Percentiles rank a stretch among this genome's conserved stretches.
Conservation (phyloP, 2,888 invertebrate species). For the Eupithecia insigniata region DNA sequence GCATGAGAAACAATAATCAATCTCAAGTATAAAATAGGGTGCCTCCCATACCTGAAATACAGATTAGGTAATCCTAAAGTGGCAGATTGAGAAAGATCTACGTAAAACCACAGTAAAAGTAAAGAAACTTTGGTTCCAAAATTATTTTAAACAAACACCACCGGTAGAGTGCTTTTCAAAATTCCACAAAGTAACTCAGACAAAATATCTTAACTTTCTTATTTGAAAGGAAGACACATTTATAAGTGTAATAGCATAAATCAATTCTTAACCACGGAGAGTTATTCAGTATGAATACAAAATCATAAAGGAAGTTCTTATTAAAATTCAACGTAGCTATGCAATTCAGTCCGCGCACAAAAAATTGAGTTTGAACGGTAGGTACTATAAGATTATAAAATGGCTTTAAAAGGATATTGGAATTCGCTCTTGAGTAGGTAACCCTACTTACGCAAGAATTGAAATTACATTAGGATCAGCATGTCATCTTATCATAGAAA, state of each 20-base stretch:
- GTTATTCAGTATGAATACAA: slow-evolving; percentile 63
- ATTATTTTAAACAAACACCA: neutral
- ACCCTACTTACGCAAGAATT: neutral
- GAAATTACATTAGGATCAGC: neutral
- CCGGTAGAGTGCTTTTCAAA: slow-evolving; percentile 34
- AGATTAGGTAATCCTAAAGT: neutral
- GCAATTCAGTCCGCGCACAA: slow-evolving; percentile 61
- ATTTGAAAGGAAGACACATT: slow-evolving; percentile 56
- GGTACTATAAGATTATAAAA: slow-evolving; percentile 49
- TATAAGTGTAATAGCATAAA: slow-evolving; percentile 66
- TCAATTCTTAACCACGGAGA: slow-evolving; percentile 63
- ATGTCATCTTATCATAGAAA: neutral
- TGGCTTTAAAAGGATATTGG: slow-evolving; percentile 31
- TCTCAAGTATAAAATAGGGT: too few relatives aligned
- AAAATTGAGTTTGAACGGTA: slow-evolving; percentile 51
- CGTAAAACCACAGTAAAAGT: neutral
- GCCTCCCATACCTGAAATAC: too few relatives aligned
- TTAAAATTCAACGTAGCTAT: slow-evolving; percentile 65
- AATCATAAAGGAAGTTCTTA: slow-evolving; percentile 62
- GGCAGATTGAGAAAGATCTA: neutral
- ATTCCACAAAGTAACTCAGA: slow-evolving; percentile 35
- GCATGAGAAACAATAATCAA: too few relatives aligned
- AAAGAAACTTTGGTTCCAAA: neutral
- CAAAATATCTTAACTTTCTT: slow-evolving; percentile 50
- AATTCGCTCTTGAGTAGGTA: slow-evolving; percentile 11